Evolutionary conservation across 2,888 invertebrate genomes (phyloP), one percentile per base, ranked within the genome.

Genomic region (Diarsia brunnea): DNA sequence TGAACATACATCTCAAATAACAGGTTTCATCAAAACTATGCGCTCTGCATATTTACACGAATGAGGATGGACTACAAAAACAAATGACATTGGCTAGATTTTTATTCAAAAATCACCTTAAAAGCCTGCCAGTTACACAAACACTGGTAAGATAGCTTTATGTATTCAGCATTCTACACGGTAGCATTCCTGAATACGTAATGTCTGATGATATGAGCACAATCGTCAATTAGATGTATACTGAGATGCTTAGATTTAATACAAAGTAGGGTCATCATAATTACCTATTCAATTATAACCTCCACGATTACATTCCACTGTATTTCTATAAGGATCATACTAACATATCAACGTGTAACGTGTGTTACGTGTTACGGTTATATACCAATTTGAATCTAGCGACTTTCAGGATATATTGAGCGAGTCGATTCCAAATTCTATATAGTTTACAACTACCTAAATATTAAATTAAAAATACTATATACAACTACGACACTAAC

Each of bases 151-250:
- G 16, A 69, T 69, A 38, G 49, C 12, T 63, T 67, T 55, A 49
- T 63, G 61, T 72, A 66, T 80, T 70, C 31, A 79, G 19, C 24
- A 67, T 60, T 68, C 43, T 58, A 45, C n/a, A 64, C 16, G 19
- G 58, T 51, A 16, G 63, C 67, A 75, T 79, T 81, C 51, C 55
- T 81, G 82, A 81, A 74, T 81, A 45, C 12, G 8, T 68, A 68
- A 74, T 74, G 5, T 24, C 14, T 58, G 24, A 75, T 68, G 19
- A 68, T 64, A 74, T 69, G 75, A 68, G 31, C 43, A 81, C 73
- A 31, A 64, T 63, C 53, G 14, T 73, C 21, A 45, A 79, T 61
- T 19, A 79, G 31, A 58, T 71, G 24, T 19, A 27, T 24, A 49
- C 24, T 78, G 21, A 73, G 55, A 63, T 67, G 61, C 38, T 53